Evolutionary conservation across 2,888 invertebrate genomes (phyloP).

Genomic region (Trissoscelio sp.): DNA sequence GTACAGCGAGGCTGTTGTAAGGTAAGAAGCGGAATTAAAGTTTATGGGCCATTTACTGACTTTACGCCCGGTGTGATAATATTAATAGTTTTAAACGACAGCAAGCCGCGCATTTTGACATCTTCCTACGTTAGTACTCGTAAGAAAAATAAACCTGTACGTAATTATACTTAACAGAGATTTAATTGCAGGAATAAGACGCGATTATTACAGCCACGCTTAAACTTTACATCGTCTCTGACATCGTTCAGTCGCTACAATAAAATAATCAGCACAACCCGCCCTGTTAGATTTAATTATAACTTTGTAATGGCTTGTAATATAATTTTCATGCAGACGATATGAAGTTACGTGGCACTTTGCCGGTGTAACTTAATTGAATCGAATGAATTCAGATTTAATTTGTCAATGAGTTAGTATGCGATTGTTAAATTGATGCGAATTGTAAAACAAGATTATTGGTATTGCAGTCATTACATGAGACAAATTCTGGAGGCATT

Average conservation of each 20-base stretch:
- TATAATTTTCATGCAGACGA: constrained; percentile 6
- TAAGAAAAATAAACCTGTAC: neutral
- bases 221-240: neutral
- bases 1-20: constrained; percentile 99
- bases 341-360: neutral
- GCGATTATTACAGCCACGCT: neutral
- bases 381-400: neutral
- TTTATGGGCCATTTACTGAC: constrained; percentile 27
- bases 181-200: constrained; percentile 8
- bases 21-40: constrained; percentile 85
- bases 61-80: constrained; percentile 26
- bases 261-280: neutral
- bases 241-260: neutral
- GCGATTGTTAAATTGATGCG: constrained; percentile 2
- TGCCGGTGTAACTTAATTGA: neutral
- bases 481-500: constrained; percentile 98
- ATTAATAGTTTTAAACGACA: constrained; percentile 20
- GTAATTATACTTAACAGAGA: neutral
- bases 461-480: constrained; percentile 95
- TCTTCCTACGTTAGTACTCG: neutral
- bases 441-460: neutral
- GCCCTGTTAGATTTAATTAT: neutral
- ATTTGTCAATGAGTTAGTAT: neutral
- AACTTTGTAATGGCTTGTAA: neutral
- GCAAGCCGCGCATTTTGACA: neutral